Evolutionary conservation across 2,888 invertebrate species (phyloP).

Genomic region (Protodeltote pygarga): DNA sequence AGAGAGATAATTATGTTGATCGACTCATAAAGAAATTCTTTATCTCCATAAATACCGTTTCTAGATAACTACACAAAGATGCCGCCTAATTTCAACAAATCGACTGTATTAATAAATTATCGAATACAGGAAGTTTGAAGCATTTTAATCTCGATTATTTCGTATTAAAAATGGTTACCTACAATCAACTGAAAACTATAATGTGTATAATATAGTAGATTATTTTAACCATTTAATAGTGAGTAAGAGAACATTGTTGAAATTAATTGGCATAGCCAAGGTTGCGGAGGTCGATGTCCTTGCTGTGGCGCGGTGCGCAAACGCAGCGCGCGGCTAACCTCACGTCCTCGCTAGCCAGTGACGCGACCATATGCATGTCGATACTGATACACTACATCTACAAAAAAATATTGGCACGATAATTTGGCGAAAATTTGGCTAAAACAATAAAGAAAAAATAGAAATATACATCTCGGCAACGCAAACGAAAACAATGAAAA

Average conservation of each 20-base stretch:
- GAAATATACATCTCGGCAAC: no score
- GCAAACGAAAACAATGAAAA: no score
- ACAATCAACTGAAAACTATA: conserved; percentile 31
- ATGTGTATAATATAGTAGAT: conserved; percentile 44
- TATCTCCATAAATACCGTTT: conserved; percentile 6
- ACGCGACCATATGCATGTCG: conserved; percentile 27
- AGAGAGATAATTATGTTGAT: background rate
- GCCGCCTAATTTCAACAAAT: conserved; percentile 27
- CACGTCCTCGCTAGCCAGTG: conserved; percentile 38
- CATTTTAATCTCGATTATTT: conserved; percentile 34
- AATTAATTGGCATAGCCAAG: conserved; percentile 79
- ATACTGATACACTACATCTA: conserved; percentile 13
- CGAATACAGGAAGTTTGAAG: conserved; percentile 43
- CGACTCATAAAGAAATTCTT: conserved; percentile 1
- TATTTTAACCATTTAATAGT: conserved; percentile 56
- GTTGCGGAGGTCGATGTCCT: conserved; percentile 78
- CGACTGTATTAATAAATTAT: conserved; percentile 19
- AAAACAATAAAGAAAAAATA: background rate
- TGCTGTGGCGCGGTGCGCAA: conserved; percentile 59
- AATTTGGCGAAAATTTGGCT: background rate
- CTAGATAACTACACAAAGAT: conserved; percentile 26
- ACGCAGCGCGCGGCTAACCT: conserved; percentile 50
- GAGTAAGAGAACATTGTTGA: conserved; percentile 69
- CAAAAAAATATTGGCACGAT: background rate
- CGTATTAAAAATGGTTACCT: conserved; percentile 26